Evolutionary conservation across 1,140 invertebrate species (phyloP), one percentile per base, ranked within the genome.

Genomic region (Nautilus pompilius): DNA sequence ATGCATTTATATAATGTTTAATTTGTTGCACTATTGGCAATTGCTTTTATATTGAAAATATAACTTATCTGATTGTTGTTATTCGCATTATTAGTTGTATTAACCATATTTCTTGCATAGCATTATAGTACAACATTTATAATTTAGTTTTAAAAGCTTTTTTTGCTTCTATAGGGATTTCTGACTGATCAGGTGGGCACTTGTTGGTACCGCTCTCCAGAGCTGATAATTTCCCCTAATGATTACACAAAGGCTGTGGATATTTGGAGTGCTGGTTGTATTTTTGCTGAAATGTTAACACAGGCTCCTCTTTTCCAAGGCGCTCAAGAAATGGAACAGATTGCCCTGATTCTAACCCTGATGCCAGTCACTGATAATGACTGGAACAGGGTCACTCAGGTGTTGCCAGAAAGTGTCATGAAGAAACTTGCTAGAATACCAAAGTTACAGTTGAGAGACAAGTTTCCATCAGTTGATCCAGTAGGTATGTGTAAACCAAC

Each of bases 141-240:
- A n/a, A n/a, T n/a, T n/a, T n/a, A n/a, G n/a, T n/a, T n/a, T n/a
- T n/a, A n/a, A n/a, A n/a, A n/a, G n/a, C n/a, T n/a, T n/a, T n/a
- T 45, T 20, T 34, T 57, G 56, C 46, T 58, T 30, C 56, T 61
- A 15, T 28, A 74, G 72, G 96, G 96, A 63, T 98, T 98, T 83
- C 87, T 99, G 36, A 99, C 97, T 66, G 97, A 99, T 75, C 98
- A 98, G 82, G 95, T 98, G 48, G 96, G 96, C 49, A 98, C 96
- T 26, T 88, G 96, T 33, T 98, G 95, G 95, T 98, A 98, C 78
- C 86, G 96, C 69, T 96, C 96, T 53, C 96, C 96, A 17, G 96
- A 99, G 87, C 97, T 98, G 70, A 98, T 98, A 94, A 88, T 99
- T 55, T 98, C 98, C 84, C 97, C 95, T 0, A 83, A 81, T 89